phyloP scores from a whole-genome alignment of 2,797 vertebrate genomes.

The Betta splendens region DNA sequence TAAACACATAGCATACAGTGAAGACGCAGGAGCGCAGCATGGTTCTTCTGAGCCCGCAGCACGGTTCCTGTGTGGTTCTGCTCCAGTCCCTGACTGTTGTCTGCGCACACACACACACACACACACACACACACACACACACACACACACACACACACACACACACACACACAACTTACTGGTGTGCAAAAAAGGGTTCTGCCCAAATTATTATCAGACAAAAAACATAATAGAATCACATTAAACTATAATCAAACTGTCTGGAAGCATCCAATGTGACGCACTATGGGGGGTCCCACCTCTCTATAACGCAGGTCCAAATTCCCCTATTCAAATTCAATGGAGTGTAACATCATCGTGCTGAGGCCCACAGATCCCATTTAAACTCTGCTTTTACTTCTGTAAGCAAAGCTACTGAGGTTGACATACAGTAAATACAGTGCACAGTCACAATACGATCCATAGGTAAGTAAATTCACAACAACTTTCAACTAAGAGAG shows the following conservation, averaged over 20 bases:
- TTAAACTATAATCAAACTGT: constrained; percentile 52
- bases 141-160: no score
- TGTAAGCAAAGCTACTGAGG: constrained; percentile 83
- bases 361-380: constrained; percentile 81
- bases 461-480: no score
- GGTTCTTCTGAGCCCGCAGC: constrained; percentile 62
- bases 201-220: constrained; percentile 29
- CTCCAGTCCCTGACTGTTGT: constrained; percentile 53
- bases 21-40: constrained; percentile 71
- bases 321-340: constrained; percentile 79
- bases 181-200: no score
- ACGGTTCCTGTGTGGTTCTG: constrained; percentile 57
- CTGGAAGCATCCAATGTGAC: constrained; percentile 73
- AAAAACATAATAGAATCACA: constrained; percentile 9
- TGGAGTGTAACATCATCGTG: constrained; percentile 81
- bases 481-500: background rate
- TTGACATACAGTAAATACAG: constrained; percentile 69
- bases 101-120: constrained; percentile 48
- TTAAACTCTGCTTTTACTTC: constrained; percentile 76
- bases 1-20: constrained; percentile 79
- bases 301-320: constrained; percentile 78
- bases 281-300: constrained; percentile 61
- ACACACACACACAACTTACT: no score
- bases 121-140: no score
- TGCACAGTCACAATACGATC: constrained; percentile 44